Percentiles rank a stretch among this genome's conserved stretches.
Evolutionary conservation across 2,888 invertebrate genomes (phyloP).

Genomic region (Meliscaeva auricollis): DNA sequence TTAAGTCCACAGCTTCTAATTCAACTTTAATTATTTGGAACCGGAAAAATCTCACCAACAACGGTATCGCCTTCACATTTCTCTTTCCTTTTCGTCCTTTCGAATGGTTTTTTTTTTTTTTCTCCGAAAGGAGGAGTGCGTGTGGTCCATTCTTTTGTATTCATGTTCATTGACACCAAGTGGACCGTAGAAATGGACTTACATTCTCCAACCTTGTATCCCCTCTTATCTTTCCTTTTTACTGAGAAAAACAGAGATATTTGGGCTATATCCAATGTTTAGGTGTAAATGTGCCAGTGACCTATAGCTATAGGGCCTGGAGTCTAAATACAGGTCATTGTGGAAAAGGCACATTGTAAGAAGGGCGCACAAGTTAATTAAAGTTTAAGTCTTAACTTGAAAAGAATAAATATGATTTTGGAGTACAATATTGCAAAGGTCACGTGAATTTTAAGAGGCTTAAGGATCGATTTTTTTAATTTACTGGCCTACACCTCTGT

Average conservation of each 20-base stretch:
- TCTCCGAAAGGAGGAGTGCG: slow-evolving; percentile 8
- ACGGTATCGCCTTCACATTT: background rate
- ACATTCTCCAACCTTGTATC: background rate
- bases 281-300: background rate
- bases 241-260: background rate
- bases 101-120: background rate
- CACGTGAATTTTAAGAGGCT: too few species aligned
- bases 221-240: background rate
- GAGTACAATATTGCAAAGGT: too few species aligned
- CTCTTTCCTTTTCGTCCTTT: background rate
- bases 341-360: background rate
- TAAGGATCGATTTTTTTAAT: too few species aligned
- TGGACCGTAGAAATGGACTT: slow-evolving; percentile 63
- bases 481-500: too few species aligned
- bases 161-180: slow-evolving; percentile 64
- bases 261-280: background rate
- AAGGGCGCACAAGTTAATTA: background rate
- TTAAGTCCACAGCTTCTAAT: slow-evolving; percentile 63
- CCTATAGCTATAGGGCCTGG: background rate
- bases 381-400: too few species aligned
- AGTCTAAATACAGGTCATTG: background rate
- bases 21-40: slow-evolving; percentile 71
- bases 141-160: slow-evolving; percentile 51
- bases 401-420: too few species aligned
- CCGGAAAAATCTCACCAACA: slow-evolving; percentile 41